Base-by-base conservation (phyloP, 2,797 vertebrate genomes). In the Acanthopagrus latus region DNA sequence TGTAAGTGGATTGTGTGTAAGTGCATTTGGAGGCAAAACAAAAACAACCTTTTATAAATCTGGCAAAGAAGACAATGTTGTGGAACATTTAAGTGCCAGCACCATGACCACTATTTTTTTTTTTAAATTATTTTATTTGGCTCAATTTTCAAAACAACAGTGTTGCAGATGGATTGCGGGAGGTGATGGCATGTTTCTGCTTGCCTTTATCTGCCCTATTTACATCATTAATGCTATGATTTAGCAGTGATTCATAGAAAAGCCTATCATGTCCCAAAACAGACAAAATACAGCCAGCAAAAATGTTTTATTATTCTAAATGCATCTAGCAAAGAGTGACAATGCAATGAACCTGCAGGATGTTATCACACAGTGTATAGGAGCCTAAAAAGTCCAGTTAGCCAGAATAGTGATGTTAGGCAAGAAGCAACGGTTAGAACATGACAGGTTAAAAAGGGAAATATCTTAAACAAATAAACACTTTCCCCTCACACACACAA, bases 391-490 rank as follows among this genome's bases (percentile, higher is more conserved):
- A 25, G 57, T 79, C 25, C 41, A 69, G 84, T 86, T 87, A 86
- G 84, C 86, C 12, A 70, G 56, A 86, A 77, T 0, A 75, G 46
- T 66, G 70, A 20, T 27, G 74, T 88, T 90, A 88, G 80, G 48
- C 44, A 64, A 60, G 54, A 84, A 78, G 86, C 59, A 83, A 67
- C 23, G 76, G 85, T 88, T 86, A 81, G 57, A 80, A 70, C 62
- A 82, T 48, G 69, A 74, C 27, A 70, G 68, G 59, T 82, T 82
- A 86, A 78, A 74, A 50, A 69, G n/a, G 46, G 43, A 78, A 78
- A 72, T 18, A 44, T 68, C 10, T 25, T 10, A 52, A 38, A 68
- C 33, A 71, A 74, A 78, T 27, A 74, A 11, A 78, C 29, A 29
- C 25, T 80, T 63, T 76, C 7, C 62, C 46, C 16, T 23, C 54